Percentiles rank a stretch among this genome's conserved stretches.
Evolutionary conservation across 2,113 vertebrate genomes (phyloP).

Genomic region (Trematomus loennbergii): DNA sequence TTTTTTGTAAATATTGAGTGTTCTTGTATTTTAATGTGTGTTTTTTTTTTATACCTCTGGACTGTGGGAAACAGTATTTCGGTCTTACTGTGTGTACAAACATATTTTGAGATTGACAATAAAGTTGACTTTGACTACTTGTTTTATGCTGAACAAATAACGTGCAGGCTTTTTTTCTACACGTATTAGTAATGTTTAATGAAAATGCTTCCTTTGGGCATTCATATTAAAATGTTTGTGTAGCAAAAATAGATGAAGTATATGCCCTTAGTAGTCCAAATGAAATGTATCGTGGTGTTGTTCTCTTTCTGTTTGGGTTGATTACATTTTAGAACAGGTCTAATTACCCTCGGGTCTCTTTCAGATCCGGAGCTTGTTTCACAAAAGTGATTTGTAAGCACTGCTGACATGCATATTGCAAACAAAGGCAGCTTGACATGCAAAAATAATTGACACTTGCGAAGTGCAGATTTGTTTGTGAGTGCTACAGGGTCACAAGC

Average conservation of each 20-base stretch:
- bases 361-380: background rate
- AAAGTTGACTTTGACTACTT: background rate
- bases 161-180: background rate
- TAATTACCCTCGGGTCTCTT: constrained; percentile 5
- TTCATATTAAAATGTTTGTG: background rate
- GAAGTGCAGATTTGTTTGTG: background rate
- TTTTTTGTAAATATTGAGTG: too few species aligned
- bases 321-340: background rate
- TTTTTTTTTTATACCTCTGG: too few species aligned
- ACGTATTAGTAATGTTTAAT: background rate
- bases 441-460: background rate
- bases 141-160: background rate
- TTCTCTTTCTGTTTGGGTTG: background rate
- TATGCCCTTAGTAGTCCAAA: background rate
- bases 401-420: background rate
- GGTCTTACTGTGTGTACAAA: too few species aligned
- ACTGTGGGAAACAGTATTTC: too few species aligned
- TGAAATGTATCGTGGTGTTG: background rate
- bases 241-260: background rate
- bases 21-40: too few species aligned
- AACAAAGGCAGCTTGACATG: background rate
- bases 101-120: too few species aligned
- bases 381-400: background rate
- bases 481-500: background rate
- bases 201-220: too few species aligned